phyloP scores from a whole-genome alignment of 2,888 invertebrate species.

The Cactoblastis cactorum region DNA sequence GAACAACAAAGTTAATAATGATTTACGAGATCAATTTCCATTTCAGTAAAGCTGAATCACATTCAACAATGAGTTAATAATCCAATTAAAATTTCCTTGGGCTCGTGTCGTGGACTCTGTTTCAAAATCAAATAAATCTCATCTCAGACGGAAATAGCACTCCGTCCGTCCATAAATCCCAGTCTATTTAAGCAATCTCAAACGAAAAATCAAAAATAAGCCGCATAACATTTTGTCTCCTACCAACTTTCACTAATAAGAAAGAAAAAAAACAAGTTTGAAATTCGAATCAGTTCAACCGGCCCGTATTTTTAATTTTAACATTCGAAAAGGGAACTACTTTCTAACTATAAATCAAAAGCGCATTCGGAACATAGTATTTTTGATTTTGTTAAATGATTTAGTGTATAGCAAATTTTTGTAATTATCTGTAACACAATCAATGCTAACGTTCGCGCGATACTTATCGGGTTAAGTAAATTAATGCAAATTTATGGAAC shows the following conservation, averaged over 20 bases:
- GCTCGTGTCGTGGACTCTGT: slow-evolving; percentile 67
- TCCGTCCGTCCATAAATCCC: slow-evolving; percentile 71
- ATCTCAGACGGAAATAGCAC: slow-evolving; percentile 73
- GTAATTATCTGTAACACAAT: slow-evolving; percentile 45
- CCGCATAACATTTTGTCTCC: slow-evolving; percentile 56
- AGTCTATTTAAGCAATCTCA: slow-evolving; percentile 74
- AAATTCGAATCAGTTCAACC: slow-evolving; percentile 7
- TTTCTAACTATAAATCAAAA: slow-evolving; percentile 9
- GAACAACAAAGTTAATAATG: slow-evolving; percentile 46
- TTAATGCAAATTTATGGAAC: slow-evolving; percentile 58
- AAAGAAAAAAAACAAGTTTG: slow-evolving; percentile 28
- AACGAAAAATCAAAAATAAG: slow-evolving; percentile 74
- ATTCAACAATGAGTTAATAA: slow-evolving; percentile 66
- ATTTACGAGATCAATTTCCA: slow-evolving; percentile 47
- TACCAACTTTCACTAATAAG: slow-evolving; percentile 43
- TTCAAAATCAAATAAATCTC: slow-evolving; percentile 76
- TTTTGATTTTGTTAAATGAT: background rate
- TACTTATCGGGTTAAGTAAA: slow-evolving; percentile 50
- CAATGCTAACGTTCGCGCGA: slow-evolving; percentile 48
- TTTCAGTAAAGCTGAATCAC: slow-evolving; percentile 47
- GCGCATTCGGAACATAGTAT: background rate
- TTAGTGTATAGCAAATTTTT: slow-evolving; percentile 23
- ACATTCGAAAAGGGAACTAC: slow-evolving; percentile 9
- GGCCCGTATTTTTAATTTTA: slow-evolving; percentile 4
- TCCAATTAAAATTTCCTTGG: slow-evolving; percentile 74